Evolutionary conservation across 2,113 vertebrate species (phyloP), one percentile per base, ranked within the genome.

Genomic region (Chaetodon trifascialis): DNA sequence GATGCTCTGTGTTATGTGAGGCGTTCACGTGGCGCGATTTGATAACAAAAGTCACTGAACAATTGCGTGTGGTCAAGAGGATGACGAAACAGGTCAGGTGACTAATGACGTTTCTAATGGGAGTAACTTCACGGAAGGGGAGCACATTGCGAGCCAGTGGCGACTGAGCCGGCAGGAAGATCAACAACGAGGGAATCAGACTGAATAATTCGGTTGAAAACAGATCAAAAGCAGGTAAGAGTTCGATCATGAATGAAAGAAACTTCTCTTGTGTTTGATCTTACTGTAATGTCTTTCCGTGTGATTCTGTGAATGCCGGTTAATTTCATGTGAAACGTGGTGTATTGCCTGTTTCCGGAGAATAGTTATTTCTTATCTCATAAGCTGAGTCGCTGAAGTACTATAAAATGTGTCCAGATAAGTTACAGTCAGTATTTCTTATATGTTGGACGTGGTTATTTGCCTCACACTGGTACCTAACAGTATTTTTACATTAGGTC

Each of bases 81-180:
- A 1, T 81, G 81, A 88, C 14, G 86, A 76, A 59, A 68, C 34
- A 16, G 49, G 86, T 87, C 92, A 93, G 9, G 23, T 93, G 91
- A 91, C 83, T 23, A 23, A 21, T 92, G 89, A 94, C 92, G 87
- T 85, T 0, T 12, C n/a, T 8, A 40, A 25, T 0, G 23, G 59
- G 66, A 58, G 84, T 79, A 60, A 63, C 14, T 47, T 77, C 9
- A n/a, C 44, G 1, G 10, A 6, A 30, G 58, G 49, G 52, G 77
- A 69, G 64, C 88, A 67, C 80, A 21, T 14, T 0, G 66, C 16
- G 34, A 85, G 1, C 21, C n/a, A 16, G 5, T 17, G 16, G 46
- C 7, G 36, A 11, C 8, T 0, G 36, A 62, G 21, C 44, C 75
- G 64, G 62, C 30, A 14, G 25, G 15, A 79, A 6, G 30, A 42